A percentile compares a stretch with the other conserved stretches of the same genome.
These are phyloP conservation scores for Vesta saturnalis DNA, from an alignment of 2,888 invertebrate genomes.

Conservation along the genomic window DNA sequence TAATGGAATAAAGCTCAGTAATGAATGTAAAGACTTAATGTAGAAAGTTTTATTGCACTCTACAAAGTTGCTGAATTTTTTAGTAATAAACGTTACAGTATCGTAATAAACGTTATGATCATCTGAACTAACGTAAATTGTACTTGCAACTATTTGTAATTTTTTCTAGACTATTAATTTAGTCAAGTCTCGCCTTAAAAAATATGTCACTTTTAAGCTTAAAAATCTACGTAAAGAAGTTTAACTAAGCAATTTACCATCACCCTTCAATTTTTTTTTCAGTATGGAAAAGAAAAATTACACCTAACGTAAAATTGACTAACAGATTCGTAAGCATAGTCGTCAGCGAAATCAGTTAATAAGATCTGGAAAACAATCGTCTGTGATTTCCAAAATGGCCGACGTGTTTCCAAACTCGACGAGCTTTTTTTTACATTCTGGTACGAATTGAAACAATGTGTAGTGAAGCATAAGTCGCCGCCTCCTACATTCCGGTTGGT, in stretches of 20 bases:
- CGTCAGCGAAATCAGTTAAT: slow-evolving; percentile 60
- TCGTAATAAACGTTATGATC: no score
- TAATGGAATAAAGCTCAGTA: no score
- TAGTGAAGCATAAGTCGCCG: slow-evolving; percentile 48
- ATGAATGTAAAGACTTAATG: no score
- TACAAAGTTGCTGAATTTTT: no score
- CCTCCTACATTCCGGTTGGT: slow-evolving; percentile 48
- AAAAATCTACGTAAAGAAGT: background rate
- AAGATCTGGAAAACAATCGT: slow-evolving; percentile 62
- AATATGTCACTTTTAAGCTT: background rate
- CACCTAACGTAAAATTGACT: slow-evolving; percentile 29
- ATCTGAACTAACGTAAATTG: no score
- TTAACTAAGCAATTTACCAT: background rate
- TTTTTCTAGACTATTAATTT: no score
- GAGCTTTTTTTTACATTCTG: slow-evolving; percentile 37
- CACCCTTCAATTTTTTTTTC: background rate
- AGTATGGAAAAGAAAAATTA: background rate
- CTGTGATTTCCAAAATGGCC: slow-evolving; percentile 62
- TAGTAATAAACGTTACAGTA: no score
- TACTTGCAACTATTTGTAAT: no score
- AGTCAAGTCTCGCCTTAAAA: no score
- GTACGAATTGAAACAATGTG: slow-evolving; percentile 58
- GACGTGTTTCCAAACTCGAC: slow-evolving; percentile 44
- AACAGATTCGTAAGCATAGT: slow-evolving; percentile 36
- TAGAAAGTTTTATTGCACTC: no score